Evolutionary conservation across 1,140 invertebrate genomes (phyloP).

Genomic region (Apis dorsata): DNA sequence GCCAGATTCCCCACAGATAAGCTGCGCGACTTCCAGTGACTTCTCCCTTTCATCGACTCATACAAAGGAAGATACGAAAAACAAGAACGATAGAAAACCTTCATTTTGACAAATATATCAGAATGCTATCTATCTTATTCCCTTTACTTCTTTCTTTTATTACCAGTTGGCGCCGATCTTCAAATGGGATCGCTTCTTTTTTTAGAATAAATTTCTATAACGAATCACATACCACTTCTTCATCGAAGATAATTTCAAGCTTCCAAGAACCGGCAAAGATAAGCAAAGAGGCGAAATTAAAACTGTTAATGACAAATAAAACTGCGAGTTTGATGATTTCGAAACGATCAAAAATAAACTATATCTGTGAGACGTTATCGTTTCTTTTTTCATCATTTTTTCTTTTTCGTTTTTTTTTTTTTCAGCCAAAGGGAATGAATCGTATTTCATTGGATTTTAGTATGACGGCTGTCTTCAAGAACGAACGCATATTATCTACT

Average conservation of each 20-base stretch:
- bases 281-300: slow-evolving; percentile 26
- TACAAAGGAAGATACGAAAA: not conserved
- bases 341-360: not conserved
- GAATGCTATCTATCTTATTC: not conserved
- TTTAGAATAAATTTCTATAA: not conserved
- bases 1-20: slow-evolving; percentile 19
- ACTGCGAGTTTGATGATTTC: slow-evolving; percentile 11
- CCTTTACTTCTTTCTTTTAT: not conserved
- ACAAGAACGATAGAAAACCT: slow-evolving; percentile 16
- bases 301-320: slow-evolving; percentile 14
- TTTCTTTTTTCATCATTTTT: not conserved
- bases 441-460: slow-evolving; percentile 28
- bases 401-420: not conserved
- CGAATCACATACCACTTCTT: not conserved
- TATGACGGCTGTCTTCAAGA: not conserved
- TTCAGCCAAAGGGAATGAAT: not conserved
- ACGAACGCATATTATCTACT: not conserved
- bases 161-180: not conserved
- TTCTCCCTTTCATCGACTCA: not conserved
- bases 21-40: not conserved
- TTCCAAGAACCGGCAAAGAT: slow-evolving; percentile 23
- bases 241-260: slow-evolving; percentile 25
- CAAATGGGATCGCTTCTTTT: not conserved
- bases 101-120: slow-evolving; percentile 30
- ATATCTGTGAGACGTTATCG: not conserved